Evolutionary conservation across 2,797 vertebrate species (phyloP).

Genomic region (Momotus momota): DNA sequence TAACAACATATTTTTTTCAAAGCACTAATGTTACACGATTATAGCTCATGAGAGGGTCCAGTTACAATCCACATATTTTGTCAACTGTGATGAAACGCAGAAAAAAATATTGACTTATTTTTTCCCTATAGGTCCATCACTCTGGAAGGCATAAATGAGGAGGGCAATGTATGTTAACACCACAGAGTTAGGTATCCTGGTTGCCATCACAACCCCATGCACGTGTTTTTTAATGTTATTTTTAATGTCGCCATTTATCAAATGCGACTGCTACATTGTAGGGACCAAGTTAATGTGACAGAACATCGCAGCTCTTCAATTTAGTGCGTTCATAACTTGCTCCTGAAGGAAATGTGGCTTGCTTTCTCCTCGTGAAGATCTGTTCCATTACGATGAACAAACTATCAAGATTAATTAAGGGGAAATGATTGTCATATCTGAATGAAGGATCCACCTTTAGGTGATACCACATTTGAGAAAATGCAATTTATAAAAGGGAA

Average conservation of each 20-base stretch:
- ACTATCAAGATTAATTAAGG: constrained; percentile 46
- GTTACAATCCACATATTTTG: neutral
- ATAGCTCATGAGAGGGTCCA: neutral
- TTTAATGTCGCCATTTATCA: constrained; percentile 57
- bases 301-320: constrained; percentile 45
- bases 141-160: constrained; percentile 1
- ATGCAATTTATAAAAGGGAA: neutral
- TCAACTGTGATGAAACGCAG: neutral
- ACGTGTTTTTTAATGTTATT: constrained; percentile 31
- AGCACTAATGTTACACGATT: neutral
- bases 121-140: neutral
- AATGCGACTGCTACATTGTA: neutral
- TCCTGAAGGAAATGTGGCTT: constrained; percentile 46
- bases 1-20: neutral
- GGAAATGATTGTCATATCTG: neutral
- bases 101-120: neutral
- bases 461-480: neutral
- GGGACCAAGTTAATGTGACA: constrained; percentile 46
- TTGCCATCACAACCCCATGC: constrained; percentile 55
- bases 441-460: neutral
- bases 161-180: neutral
- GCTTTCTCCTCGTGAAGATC: neutral
- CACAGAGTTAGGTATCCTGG: constrained; percentile 1
- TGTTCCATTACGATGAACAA: neutral
- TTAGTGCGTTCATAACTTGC: neutral